A percentile compares a stretch with the other conserved stretches of the same genome.
phyloP scores from a whole-genome alignment of 1,140 invertebrate genomes.

The Stenopsyche tienmushanensis region DNA sequence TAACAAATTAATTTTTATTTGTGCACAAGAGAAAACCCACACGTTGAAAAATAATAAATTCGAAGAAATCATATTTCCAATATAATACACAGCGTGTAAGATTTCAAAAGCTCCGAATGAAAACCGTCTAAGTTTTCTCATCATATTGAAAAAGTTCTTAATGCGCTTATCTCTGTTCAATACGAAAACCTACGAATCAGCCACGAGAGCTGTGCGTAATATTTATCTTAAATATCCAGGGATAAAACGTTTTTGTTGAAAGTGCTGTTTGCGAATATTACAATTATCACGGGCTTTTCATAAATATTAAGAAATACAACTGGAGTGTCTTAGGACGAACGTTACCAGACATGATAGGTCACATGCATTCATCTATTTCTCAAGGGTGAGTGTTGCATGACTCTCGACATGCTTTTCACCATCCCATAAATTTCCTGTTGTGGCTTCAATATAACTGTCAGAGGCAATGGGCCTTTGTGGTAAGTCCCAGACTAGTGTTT shows the following conservation, averaged over 20 bases:
- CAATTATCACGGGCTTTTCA: not conserved
- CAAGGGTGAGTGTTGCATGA: not conserved
- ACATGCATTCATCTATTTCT: not conserved
- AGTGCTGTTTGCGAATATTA: not conserved
- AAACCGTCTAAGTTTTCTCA: constrained; percentile 9
- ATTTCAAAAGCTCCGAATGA: constrained; percentile 18
- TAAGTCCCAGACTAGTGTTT: too few species aligned
- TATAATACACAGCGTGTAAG: too few species aligned
- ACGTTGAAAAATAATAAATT: too few species aligned
- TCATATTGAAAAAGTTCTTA: constrained; percentile 27
- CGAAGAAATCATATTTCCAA: too few species aligned
- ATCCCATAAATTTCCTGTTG: constrained; percentile 10
- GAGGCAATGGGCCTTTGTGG: too few species aligned
- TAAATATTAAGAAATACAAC: not conserved
- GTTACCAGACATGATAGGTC: not conserved
- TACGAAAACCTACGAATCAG: too few species aligned
- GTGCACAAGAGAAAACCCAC: too few species aligned
- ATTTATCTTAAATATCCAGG: not conserved
- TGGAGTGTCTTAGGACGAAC: not conserved
- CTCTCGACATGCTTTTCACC: not conserved
- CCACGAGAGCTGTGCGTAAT: too few species aligned
- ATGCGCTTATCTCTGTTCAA: constrained; percentile 13
- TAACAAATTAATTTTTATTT: too few species aligned
- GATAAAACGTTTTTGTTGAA: not conserved
- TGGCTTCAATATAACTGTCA: constrained; percentile 15